Evolutionary conservation across 92 coral and sea anemone species (phyloP).

Genomic region (Parazoanthus atlanticus): DNA sequence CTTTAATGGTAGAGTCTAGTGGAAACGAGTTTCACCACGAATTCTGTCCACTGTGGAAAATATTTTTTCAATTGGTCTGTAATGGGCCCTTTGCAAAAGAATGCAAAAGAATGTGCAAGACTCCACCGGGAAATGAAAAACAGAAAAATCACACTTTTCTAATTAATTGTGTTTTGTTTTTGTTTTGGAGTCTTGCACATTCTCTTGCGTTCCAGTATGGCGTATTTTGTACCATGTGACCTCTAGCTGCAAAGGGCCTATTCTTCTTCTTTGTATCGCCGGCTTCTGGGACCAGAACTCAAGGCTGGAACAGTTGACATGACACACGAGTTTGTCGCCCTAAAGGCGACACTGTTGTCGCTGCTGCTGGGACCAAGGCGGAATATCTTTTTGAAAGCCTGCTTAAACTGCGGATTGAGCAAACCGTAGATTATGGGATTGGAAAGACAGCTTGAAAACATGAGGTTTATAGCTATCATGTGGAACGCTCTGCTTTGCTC

Average conservation of each 20-base stretch:
- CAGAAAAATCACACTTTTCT: too few species aligned
- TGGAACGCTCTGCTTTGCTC: constrained; percentile 48
- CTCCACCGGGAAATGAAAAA: too few species aligned
- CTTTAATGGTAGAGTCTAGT: too few species aligned
- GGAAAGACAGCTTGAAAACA: constrained; percentile 64
- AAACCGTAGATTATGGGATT: constrained; percentile 83
- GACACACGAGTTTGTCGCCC: background rate
- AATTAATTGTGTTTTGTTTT: too few species aligned
- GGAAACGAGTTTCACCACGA: too few species aligned
- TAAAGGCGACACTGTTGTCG: background rate
- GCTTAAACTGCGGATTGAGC: constrained; percentile 75
- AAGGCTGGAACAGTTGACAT: background rate
- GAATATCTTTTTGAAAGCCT: constrained; percentile 55
- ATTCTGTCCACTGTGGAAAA: background rate
- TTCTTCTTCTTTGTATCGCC: background rate
- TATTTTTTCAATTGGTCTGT: too few species aligned
- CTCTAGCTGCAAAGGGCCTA: too few species aligned
- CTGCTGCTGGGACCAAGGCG: background rate
- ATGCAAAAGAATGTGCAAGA: too few species aligned
- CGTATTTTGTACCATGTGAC: too few species aligned
- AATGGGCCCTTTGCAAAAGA: too few species aligned
- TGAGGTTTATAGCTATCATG: constrained; percentile 52
- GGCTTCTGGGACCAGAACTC: background rate
- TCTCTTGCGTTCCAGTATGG: too few species aligned
- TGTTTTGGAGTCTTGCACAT: too few species aligned